These are phyloP conservation scores for Eufriesea mexicana DNA, from an alignment of 1,140 invertebrate genomes.

Conservation along the genomic window DNA sequence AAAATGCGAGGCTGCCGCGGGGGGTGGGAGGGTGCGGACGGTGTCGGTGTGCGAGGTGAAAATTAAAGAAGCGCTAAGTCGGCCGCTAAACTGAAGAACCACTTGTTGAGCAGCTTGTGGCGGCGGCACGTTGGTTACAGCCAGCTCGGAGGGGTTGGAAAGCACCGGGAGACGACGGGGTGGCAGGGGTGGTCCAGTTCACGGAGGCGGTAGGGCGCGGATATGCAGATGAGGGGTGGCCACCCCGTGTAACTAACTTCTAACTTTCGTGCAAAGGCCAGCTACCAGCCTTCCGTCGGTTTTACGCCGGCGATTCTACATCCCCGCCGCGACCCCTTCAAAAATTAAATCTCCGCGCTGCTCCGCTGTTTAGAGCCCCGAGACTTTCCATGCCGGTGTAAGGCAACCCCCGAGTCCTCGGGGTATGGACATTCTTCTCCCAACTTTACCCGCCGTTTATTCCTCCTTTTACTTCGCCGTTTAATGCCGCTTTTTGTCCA, in stretches of 20 bases:
- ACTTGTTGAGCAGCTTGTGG: conserved; percentile 80
- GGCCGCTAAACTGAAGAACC: conserved; percentile 81
- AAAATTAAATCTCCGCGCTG: conserved; percentile 60
- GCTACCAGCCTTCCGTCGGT: conserved; percentile 24
- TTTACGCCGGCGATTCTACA: conserved; percentile 48
- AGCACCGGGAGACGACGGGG: conserved; percentile 53
- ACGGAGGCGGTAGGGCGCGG: conserved; percentile 64
- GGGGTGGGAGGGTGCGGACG: neutral
- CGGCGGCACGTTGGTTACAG: conserved; percentile 70
- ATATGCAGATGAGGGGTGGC: conserved; percentile 81
- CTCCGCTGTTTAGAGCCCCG: neutral
- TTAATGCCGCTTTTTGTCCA: neutral
- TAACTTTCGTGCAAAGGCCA: conserved; percentile 73
- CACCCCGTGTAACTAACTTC: conserved; percentile 80
- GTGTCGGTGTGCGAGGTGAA: conserved; percentile 60
- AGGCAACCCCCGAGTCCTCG: neutral
- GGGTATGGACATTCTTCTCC: neutral
- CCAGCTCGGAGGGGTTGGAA: conserved; percentile 61
- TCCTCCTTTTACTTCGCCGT: neutral
- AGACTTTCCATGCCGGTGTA: neutral
- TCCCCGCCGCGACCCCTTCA: neutral
- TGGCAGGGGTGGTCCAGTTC: conserved; percentile 44
- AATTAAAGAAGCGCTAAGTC: conserved; percentile 82
- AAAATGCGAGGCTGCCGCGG: neutral
- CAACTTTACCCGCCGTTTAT: neutral